A percentile compares a stretch with the other conserved stretches of the same genome.
phyloP scores from a whole-genome alignment of 2,113 vertebrate species.

The Tylochromis polylepis region DNA sequence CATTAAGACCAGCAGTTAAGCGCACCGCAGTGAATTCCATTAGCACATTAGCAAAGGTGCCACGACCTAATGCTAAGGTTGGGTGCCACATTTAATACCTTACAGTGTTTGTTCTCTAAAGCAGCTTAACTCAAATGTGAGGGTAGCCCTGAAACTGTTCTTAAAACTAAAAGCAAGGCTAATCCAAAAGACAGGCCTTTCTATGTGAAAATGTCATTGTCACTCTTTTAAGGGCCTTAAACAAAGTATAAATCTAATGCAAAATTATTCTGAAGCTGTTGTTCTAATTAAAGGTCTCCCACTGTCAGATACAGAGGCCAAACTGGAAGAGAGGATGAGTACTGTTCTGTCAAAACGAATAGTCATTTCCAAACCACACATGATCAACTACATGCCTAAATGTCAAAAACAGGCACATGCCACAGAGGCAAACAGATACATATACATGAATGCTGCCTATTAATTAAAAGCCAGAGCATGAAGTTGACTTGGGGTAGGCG shows the following conservation, averaged over 20 bases:
- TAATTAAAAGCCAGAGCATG: slow-evolving; percentile 48
- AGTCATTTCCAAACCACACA: slow-evolving; percentile 4
- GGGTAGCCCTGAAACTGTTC: neutral
- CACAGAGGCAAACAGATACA: neutral
- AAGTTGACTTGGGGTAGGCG: slow-evolving; percentile 7
- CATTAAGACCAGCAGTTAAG: slow-evolving; percentile 44
- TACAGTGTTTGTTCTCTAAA: neutral
- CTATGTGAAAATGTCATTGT: neutral
- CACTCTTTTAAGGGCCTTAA: neutral
- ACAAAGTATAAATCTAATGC: neutral
- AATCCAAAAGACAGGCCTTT: neutral
- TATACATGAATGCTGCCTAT: slow-evolving; percentile 4
- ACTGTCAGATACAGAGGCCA: neutral
- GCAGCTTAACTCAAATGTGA: neutral
- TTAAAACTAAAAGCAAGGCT: neutral
- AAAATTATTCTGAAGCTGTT: neutral
- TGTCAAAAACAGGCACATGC: neutral
- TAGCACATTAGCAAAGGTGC: slow-evolving; percentile 57
- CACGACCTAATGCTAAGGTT: slow-evolving; percentile 55
- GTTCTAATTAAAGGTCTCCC: neutral
- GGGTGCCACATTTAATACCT: slow-evolving; percentile 4
- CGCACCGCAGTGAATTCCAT: slow-evolving; percentile 46
- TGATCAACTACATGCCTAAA: neutral
- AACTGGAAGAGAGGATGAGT: neutral
- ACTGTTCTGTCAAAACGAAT: slow-evolving; percentile 2